Conservation (phyloP, 2,888 invertebrate species). For the Apodemia hepburni region DNA sequence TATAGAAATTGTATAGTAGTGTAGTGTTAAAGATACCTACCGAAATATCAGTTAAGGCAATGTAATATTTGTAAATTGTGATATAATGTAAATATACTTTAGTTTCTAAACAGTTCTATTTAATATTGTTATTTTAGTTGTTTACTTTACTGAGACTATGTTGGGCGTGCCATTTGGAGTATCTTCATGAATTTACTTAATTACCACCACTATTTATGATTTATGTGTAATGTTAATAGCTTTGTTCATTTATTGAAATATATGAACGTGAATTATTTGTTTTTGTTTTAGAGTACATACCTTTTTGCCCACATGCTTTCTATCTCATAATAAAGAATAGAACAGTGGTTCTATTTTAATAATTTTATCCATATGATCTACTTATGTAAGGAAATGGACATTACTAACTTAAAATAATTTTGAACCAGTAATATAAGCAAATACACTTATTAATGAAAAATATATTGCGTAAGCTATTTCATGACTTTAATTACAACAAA, state of each 20-base stretch:
- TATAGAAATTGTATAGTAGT: neutral
- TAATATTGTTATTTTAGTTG: neutral
- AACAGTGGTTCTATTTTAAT: too few relatives aligned
- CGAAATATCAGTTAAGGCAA: conserved; percentile 1
- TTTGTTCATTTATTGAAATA: conserved; percentile 1
- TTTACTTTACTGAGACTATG: conserved; percentile 7
- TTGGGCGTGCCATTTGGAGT: conserved; percentile 24
- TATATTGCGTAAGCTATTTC: too few relatives aligned
- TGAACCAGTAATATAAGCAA: too few relatives aligned
- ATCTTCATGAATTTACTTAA: conserved; percentile 23
- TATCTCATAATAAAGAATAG: too few relatives aligned
- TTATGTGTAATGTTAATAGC: conserved; percentile 16
- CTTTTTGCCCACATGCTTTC: neutral
- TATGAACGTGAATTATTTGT: neutral
- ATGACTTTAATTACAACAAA: too few relatives aligned
- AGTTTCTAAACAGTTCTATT: neutral
- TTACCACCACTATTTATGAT: conserved; percentile 23
- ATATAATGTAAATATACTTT: conserved; percentile 13
- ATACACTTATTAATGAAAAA: too few relatives aligned
- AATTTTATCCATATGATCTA: too few relatives aligned
- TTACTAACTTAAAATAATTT: too few relatives aligned
- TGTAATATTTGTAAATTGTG: conserved; percentile 5
- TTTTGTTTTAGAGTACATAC: neutral
- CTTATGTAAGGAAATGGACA: too few relatives aligned
- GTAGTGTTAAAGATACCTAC: conserved; percentile 2